phyloP scores from a whole-genome alignment of 2,797 vertebrate genomes.

The Buceros bicornis region DNA sequence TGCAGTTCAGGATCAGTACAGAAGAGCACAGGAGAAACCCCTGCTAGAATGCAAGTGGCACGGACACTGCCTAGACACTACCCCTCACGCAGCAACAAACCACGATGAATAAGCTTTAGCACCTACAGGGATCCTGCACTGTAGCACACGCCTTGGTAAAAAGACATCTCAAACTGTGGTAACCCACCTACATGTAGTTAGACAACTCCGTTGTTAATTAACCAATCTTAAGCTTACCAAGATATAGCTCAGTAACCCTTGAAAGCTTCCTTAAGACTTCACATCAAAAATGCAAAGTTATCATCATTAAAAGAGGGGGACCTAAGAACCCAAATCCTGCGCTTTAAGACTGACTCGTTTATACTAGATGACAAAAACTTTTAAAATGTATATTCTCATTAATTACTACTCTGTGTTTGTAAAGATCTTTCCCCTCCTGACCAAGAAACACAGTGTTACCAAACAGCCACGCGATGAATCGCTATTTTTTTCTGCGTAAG shows the following conservation, averaged over 20 bases:
- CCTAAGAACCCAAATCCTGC: not conserved
- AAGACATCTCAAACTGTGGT: not conserved
- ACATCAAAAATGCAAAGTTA: not conserved
- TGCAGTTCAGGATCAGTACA: not conserved
- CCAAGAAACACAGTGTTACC: not conserved
- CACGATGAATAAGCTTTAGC: not conserved
- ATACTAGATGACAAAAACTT: not conserved
- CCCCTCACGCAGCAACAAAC: not conserved
- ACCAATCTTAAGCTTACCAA: not conserved
- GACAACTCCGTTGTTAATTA: not conserved
- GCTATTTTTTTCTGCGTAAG: not conserved
- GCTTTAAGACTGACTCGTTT: not conserved
- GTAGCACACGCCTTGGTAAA: not conserved
- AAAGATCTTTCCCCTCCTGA: not conserved
- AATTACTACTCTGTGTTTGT: not conserved
- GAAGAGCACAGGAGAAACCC: not conserved
- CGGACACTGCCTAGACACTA: not conserved
- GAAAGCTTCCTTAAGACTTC: not conserved
- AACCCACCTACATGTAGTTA: not conserved
- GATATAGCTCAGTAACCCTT: not conserved
- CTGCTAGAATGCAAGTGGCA: not conserved
- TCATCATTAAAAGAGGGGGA: not conserved
- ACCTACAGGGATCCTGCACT: not conserved
- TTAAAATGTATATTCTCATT: not conserved
- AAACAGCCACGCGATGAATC: not conserved